Conservation (phyloP, 1,140 invertebrate genomes). For the Saccostrea cuccullata region DNA sequence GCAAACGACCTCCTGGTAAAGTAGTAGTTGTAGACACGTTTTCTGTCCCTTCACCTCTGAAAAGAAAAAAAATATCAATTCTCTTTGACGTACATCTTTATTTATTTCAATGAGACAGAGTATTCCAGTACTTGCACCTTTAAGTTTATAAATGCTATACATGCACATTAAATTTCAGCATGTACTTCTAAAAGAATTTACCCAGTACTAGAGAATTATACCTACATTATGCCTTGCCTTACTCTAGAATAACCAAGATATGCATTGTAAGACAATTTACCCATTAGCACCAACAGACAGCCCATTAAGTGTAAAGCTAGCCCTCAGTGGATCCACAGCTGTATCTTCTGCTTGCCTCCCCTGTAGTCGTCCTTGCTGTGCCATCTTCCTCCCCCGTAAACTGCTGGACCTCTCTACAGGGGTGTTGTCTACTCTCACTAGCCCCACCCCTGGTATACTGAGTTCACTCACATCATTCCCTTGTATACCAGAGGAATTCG, state of each 20-base stretch:
- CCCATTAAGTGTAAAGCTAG: constrained; percentile 52
- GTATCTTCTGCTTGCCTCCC: background rate
- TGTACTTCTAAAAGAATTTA: too few relatives aligned
- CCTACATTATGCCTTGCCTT: too few relatives aligned
- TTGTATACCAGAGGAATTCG: background rate
- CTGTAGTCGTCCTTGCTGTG: constrained; percentile 43
- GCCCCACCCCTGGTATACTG: constrained; percentile 51
- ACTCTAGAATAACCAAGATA: too few relatives aligned
- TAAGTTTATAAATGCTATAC: too few relatives aligned
- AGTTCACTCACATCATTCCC: constrained; percentile 30
- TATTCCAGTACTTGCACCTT: too few relatives aligned
- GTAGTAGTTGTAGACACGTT: constrained; percentile 11
- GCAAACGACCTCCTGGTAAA: constrained; percentile 46
- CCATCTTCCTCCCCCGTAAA: constrained; percentile 9
- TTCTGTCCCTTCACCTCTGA: constrained; percentile 18
- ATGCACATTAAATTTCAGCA: too few relatives aligned
- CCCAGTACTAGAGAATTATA: too few relatives aligned
- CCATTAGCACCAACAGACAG: constrained; percentile 42
- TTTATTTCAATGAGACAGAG: too few relatives aligned
- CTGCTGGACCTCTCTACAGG: constrained; percentile 41
- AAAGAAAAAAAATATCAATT: background rate
- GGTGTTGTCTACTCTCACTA: constrained; percentile 29
- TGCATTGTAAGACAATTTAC: background rate
- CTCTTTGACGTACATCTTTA: too few relatives aligned
- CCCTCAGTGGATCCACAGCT: constrained; percentile 21